Conservation (phyloP, 2,888 invertebrate genomes). For the Troides aeacus region DNA sequence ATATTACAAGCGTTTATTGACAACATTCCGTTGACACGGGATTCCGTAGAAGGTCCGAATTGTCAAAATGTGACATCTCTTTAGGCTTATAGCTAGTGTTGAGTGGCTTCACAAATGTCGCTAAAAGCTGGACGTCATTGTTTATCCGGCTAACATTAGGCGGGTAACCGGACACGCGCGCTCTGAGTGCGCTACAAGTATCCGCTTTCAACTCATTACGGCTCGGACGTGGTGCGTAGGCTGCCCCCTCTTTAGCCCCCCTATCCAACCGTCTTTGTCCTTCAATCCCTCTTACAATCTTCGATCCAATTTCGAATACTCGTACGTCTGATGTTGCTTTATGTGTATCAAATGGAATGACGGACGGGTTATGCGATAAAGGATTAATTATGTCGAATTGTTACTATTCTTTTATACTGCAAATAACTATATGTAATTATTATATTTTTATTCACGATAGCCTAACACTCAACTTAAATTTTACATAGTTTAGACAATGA, state of each 20-base stretch:
- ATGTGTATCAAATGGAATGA: conserved; percentile 62
- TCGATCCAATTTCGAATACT: conserved; percentile 76
- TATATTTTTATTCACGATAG: too few relatives aligned
- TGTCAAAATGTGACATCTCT: conserved; percentile 73
- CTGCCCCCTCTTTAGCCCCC: conserved; percentile 42
- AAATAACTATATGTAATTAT: not conserved
- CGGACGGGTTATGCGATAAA: conserved; percentile 20
- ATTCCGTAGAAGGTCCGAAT: conserved; percentile 61
- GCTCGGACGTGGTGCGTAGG: conserved; percentile 78
- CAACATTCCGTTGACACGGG: conserved; percentile 22
- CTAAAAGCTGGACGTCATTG: conserved; percentile 81
- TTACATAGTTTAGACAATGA: too few relatives aligned
- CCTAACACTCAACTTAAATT: too few relatives aligned
- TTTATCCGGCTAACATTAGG: conserved; percentile 80
- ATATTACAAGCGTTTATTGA: not conserved
- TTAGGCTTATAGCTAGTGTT: conserved; percentile 77
- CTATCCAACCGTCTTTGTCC: conserved; percentile 64
- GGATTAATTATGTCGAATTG: conserved; percentile 14
- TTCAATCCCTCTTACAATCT: conserved; percentile 76
- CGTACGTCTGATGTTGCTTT: conserved; percentile 67
- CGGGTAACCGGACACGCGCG: conserved; percentile 80
- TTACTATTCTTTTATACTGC: not conserved
- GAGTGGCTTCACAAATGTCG: conserved; percentile 80
- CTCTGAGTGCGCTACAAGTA: conserved; percentile 80
- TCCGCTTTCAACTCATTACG: conserved; percentile 81